phyloP scores from a whole-genome alignment of 2,888 invertebrate species.

The Exephanes ischioxanthus region DNA sequence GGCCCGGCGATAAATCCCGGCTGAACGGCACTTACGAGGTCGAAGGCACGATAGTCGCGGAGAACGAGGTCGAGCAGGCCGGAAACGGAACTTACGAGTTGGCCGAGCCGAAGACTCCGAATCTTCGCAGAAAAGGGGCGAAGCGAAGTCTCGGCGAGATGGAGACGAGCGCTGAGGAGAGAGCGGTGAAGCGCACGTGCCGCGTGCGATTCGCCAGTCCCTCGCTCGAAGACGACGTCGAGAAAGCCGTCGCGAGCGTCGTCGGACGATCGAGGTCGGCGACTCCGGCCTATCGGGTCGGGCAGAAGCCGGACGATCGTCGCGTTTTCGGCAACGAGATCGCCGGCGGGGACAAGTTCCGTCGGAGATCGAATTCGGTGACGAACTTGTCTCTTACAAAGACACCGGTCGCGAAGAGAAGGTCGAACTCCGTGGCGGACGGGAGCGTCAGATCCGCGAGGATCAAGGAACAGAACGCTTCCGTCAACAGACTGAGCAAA shows the following conservation, averaged over 20 bases:
- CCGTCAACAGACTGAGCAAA: slow-evolving; percentile 83
- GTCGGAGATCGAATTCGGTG: slow-evolving; percentile 65
- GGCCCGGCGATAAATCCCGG: neutral
- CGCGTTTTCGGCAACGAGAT: slow-evolving; percentile 28
- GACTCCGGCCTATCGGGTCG: slow-evolving; percentile 59
- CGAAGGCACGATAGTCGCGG: neutral
- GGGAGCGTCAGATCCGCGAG: slow-evolving; percentile 75
- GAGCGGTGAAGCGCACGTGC: slow-evolving; percentile 66
- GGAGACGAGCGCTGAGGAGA: slow-evolving; percentile 46
- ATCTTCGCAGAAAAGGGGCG: slow-evolving; percentile 62
- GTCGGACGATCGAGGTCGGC: slow-evolving; percentile 48
- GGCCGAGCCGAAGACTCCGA: slow-evolving; percentile 75
- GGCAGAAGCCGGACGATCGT: slow-evolving; percentile 40
- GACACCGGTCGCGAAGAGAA: slow-evolving; percentile 61
- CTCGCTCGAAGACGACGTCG: neutral
- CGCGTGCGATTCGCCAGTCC: slow-evolving; percentile 75
- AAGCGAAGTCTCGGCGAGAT: slow-evolving; percentile 68
- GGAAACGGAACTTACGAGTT: slow-evolving; percentile 75
- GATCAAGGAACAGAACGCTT: slow-evolving; percentile 79
- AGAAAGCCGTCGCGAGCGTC: slow-evolving; percentile 54
- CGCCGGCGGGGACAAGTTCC: slow-evolving; percentile 37
- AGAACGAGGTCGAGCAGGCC: slow-evolving; percentile 37
- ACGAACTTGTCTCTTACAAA: slow-evolving; percentile 18
- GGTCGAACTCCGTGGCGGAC: slow-evolving; percentile 67
- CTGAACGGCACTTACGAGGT: slow-evolving; percentile 64